Evolutionary conservation across 2,797 vertebrate species (phyloP), one percentile per base, ranked within the genome.

Genomic region (Cryptoprocta ferox): DNA sequence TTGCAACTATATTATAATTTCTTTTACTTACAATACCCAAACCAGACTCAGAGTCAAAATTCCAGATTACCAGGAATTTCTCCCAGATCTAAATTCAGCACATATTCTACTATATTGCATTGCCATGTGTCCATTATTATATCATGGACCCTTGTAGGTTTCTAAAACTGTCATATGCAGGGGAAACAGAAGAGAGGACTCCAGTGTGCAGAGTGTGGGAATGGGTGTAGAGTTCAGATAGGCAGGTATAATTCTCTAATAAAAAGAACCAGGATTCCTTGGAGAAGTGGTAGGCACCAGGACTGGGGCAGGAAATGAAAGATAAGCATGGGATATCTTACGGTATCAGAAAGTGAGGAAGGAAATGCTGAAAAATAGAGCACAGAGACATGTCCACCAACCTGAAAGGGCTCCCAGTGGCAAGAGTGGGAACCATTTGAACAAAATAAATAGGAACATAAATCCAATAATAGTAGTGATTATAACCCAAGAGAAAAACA

Each of bases 21-120:
- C 30, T 65, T 6, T 82, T 87, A 66, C 39, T 79, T 59, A 66
- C 6, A 81, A 30, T 37, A 65, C 63, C 42, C 39, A 91, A 92
- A 59, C 35, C 16, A 97, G 85, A 95, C 21, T 3, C 66, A 15
- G 42, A 85, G 61, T 68, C 66, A 91, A 79, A 96, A 91, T 76
- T n/a, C 35, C 24, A 73, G 30, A 28, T 59, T 14, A 82, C 66
- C 18, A 19, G 66, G 5, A 53, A 19, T 86, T 48, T 68, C 63
- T 73, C 70, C 37, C 48, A 13, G 28, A n/a, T 81, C 39, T 61
- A 70, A 59, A 24, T 56, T 53, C 28, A 73, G 16, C 15, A 21
- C 35, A 39, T 50, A 85, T 73, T 30, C 37, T 56, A 24, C 35
- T 61, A 6, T 37, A 39, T n/a, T 13, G 24, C 37, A 16, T 68